These are phyloP conservation scores for Marasmarcha lunaedactyla DNA, from an alignment of 2,888 invertebrate genomes.

Conservation along the genomic window DNA sequence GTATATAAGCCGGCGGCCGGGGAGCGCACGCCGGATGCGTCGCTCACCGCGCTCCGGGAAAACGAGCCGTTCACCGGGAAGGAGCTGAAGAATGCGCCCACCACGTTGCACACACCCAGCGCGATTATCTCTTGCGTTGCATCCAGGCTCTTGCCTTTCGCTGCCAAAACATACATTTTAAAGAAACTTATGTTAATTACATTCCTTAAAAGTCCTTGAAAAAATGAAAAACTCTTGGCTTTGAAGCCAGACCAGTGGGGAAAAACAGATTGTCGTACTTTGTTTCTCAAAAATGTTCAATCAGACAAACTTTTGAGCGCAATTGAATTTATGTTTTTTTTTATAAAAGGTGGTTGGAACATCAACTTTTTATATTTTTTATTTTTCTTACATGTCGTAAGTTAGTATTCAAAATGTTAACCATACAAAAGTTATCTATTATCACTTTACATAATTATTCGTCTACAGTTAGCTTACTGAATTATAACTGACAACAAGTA, in stretches of 20 bases:
- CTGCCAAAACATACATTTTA: constrained; percentile 47
- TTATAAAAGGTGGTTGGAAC: too few species aligned
- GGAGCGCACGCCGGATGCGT: constrained; percentile 82
- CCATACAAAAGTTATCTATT: too few species aligned
- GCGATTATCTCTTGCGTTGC: constrained; percentile 87
- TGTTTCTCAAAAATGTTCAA: constrained; percentile 1
- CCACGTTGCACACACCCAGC: constrained; percentile 79
- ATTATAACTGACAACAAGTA: too few species aligned
- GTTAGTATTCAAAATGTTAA: too few species aligned
- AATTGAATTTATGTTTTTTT: background rate
- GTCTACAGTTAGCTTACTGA: too few species aligned
- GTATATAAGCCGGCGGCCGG: constrained; percentile 81
- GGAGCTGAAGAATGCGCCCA: constrained; percentile 81
- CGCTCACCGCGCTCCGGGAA: constrained; percentile 82
- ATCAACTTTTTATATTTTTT: too few species aligned
- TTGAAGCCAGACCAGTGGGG: background rate
- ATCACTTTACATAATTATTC: too few species aligned
- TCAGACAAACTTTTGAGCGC: background rate
- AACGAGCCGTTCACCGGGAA: constrained; percentile 83
- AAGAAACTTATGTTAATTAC: constrained; percentile 2
- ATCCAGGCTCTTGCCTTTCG: constrained; percentile 76
- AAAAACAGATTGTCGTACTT: background rate
- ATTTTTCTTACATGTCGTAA: too few species aligned
- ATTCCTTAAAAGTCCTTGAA: background rate
- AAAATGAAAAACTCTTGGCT: background rate